Percentiles rank a stretch among this genome's conserved stretches.
Evolutionary conservation across 2,113 vertebrate species (phyloP).

Genomic region (Daboia siamensis): DNA sequence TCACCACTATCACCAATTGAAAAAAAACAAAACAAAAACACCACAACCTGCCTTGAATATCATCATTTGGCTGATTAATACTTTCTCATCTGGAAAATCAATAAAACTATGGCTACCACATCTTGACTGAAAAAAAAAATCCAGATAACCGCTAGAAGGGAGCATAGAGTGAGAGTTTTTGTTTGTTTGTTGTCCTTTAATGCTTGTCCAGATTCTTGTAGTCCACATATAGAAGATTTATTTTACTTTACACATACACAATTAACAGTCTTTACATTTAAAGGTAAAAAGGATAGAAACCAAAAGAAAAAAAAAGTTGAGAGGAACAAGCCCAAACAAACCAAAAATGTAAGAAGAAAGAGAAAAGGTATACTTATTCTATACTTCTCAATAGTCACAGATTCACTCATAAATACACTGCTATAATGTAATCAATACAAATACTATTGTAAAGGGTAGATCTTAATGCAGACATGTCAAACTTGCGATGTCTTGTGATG

Average conservation of each 20-base stretch:
- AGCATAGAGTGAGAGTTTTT: background rate
- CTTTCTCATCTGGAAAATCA: background rate
- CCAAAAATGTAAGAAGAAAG: background rate
- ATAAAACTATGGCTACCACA: background rate
- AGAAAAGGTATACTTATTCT: background rate
- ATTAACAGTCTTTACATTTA: background rate
- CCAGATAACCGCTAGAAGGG: background rate
- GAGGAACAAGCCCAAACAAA: background rate
- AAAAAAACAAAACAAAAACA: background rate
- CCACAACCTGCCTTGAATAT: background rate
- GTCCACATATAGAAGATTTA: background rate
- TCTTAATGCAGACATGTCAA: background rate
- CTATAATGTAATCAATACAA: background rate
- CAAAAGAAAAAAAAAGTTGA: background rate
- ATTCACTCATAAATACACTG: background rate
- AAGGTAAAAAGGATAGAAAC: background rate
- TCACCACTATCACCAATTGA: background rate
- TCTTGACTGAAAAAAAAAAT: background rate
- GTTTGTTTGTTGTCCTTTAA: background rate
- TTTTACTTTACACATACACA: background rate
- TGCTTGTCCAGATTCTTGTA: background rate
- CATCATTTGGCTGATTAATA: background rate
- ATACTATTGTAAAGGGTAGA: background rate
- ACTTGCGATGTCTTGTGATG: too few species aligned
- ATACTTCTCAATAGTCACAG: background rate